Evolutionary conservation across 2,113 vertebrate species (phyloP), one percentile per base, ranked within the genome.

Genomic region (Laticauda laticaudata): DNA sequence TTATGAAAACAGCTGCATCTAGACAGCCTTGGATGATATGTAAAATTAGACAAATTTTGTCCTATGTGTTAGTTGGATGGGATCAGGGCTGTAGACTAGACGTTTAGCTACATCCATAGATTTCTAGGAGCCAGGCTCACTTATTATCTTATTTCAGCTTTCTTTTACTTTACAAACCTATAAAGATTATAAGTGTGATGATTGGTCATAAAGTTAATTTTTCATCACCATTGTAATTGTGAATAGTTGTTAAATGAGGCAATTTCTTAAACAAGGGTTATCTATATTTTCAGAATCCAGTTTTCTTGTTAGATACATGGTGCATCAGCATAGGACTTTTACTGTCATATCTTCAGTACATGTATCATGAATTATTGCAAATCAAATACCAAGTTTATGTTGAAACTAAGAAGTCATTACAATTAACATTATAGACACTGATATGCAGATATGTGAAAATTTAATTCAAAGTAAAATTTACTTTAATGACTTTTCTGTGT

Each of bases 361-460:
- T 34, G n/a, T 94, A 95, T 95, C 94, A 95, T 94, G 97, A 94
- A 94, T 94, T 90, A 7, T 94, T 94, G 59, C 57, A 11, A 95
- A 91, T 91, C 75, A 55, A 89, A 91, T 94, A 95, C 96, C 95
- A 97, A 96, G 96, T 51, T 11, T 86, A 90, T 92, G 94, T 97
- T 97, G 96, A 95, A 90, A 96, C 92, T 92, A 59, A 90, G 20
- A 89, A 95, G 91, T 94, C 94, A 94, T 94, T 91, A 96, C 69
- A 94, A 93, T 29, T 96, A 96, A 96, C 90, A 96, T 95, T 94
- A 92, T 91, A 95, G 95, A 95, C 95, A 95, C 95, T 93, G 92
- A 96, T 96, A 89, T 90, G 92, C 87, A 93, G 87, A 87, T 92
- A 92, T 95, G 91, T 96, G 91, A 97, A 97, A 92, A 90, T 39